phyloP scores from a whole-genome alignment of 2,888 invertebrate species.

The Meta bourneti region DNA sequence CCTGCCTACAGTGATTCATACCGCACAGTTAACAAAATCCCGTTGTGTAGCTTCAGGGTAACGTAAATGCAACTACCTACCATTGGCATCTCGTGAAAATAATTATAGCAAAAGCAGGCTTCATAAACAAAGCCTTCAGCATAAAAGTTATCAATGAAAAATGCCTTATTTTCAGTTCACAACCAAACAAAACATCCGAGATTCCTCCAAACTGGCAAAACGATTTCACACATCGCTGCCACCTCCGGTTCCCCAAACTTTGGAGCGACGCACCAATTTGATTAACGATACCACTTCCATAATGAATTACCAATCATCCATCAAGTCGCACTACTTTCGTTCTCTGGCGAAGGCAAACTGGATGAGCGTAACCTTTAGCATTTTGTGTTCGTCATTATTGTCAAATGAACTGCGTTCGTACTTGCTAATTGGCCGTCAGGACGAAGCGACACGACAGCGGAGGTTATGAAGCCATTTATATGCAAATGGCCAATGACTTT shows the following conservation, averaged over 20 bases:
- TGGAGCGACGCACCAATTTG: not conserved
- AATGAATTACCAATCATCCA: not conserved
- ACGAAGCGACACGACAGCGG: too few relatives aligned
- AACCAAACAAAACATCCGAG: not conserved
- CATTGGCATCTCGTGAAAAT: too few relatives aligned
- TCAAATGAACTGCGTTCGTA: not conserved
- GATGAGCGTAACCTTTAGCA: not conserved
- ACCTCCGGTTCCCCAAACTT: not conserved
- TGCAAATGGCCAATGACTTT: not conserved
- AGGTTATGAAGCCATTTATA: not conserved
- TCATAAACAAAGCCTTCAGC: constrained; percentile 6
- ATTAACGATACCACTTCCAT: not conserved
- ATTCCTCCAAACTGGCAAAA: not conserved
- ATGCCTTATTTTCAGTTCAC: not conserved
- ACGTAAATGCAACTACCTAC: too few relatives aligned
- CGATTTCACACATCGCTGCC: not conserved
- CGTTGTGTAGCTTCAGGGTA: too few relatives aligned
- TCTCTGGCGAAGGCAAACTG: not conserved
- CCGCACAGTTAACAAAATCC: too few relatives aligned
- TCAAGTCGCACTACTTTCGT: not conserved
- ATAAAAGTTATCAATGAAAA: not conserved
- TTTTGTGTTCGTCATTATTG: not conserved
- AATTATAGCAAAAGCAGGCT: not conserved
- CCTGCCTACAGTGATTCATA: too few relatives aligned
- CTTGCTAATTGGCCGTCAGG: not conserved